Evolutionary conservation across 2,797 vertebrate species (phyloP).

Genomic region (Fratercula arctica): DNA sequence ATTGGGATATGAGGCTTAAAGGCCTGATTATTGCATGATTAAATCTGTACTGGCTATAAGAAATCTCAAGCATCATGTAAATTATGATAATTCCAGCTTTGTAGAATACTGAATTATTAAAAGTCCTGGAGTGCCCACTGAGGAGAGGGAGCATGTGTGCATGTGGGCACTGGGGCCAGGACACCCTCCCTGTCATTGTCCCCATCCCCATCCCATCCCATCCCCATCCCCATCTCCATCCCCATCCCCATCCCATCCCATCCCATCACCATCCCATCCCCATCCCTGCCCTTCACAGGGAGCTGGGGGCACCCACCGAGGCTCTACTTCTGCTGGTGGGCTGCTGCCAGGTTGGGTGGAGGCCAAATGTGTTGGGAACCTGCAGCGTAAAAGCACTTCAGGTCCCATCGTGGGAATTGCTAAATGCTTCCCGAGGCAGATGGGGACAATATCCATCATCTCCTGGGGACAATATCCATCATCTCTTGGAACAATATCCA

Average conservation of each 20-base stretch:
- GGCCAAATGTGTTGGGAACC: not conserved
- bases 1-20: not conserved
- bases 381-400: not conserved
- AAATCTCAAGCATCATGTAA: not conserved
- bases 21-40: not conserved
- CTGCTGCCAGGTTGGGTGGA: not conserved
- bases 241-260: too few species aligned
- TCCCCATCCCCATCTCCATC: too few species aligned
- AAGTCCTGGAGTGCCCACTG: not conserved
- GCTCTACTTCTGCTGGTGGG: not conserved
- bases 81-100: not conserved
- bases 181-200: not conserved
- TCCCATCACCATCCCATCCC: too few species aligned
- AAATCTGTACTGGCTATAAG: not conserved
- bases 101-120: not conserved
- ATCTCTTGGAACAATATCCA: not conserved
- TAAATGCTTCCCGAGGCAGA: not conserved
- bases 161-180: not conserved
- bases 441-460: not conserved
- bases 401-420: not conserved
- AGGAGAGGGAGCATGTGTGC: rapidly evolving
- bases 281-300: not conserved
- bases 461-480: not conserved
- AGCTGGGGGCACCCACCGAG: not conserved
- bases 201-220: too few species aligned